phyloP scores from a whole-genome alignment of 2,797 vertebrate genomes.

The Hoplostethus mediterraneus region DNA sequence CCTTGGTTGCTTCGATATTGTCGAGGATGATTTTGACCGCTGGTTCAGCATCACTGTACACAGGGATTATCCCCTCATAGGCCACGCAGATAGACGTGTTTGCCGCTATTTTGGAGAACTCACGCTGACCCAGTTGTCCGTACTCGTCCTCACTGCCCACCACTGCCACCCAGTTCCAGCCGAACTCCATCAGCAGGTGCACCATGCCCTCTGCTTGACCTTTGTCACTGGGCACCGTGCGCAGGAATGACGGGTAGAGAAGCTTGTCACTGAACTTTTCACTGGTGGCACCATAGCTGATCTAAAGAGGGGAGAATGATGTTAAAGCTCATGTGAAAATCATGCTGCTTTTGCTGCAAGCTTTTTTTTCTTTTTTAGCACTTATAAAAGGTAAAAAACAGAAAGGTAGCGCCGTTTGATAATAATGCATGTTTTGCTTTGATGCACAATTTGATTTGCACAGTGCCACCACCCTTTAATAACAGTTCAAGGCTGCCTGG shows the following conservation, averaged over 20 bases:
- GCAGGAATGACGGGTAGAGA: conserved; percentile 90
- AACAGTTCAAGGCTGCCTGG: background rate
- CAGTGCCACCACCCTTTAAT: background rate
- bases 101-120: conserved; percentile 76
- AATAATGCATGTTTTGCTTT: background rate
- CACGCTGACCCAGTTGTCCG: conserved; percentile 82
- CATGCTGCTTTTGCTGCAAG: background rate
- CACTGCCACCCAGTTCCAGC: conserved; percentile 93
- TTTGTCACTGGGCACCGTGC: conserved; percentile 88
- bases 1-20: conserved; percentile 74
- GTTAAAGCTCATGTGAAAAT: background rate
- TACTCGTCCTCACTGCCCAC: conserved; percentile 90
- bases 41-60: conserved; percentile 52
- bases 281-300: conserved; percentile 89
- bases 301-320: conserved; percentile 73
- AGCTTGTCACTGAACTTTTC: conserved; percentile 86
- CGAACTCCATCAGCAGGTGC: conserved; percentile 80
- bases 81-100: conserved; percentile 86
- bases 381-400: too few species aligned
- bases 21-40: conserved; percentile 61
- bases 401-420: too few species aligned
- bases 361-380: too few species aligned
- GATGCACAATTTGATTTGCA: background rate
- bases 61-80: conserved; percentile 88
- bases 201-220: conserved; percentile 82